Evolutionary conservation across 2,113 vertebrate species (phyloP).

Genomic region (Myrmecobius fasciatus): DNA sequence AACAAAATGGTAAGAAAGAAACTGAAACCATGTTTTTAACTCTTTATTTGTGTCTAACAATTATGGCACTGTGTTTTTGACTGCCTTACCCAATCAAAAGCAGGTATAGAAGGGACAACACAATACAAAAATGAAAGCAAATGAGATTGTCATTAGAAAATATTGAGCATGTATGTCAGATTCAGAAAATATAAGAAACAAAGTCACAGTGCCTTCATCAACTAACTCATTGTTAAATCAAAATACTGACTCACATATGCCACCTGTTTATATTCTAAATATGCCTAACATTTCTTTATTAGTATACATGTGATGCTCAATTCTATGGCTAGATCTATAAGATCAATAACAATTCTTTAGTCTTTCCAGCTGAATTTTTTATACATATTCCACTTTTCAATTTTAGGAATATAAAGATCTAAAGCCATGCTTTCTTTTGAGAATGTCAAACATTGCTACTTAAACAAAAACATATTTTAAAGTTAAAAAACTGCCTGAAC

Average conservation of each 20-base stretch:
- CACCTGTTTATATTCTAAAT: slow-evolving; percentile 36
- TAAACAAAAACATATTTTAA: slow-evolving; percentile 24
- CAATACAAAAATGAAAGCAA: slow-evolving; percentile 46
- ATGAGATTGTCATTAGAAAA: slow-evolving; percentile 25
- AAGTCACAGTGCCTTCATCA: slow-evolving; percentile 48
- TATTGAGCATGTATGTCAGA: background rate
- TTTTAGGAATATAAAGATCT: background rate
- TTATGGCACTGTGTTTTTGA: slow-evolving; percentile 69
- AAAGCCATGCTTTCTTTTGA: slow-evolving; percentile 7
- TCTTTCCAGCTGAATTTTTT: background rate
- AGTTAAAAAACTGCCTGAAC: background rate
- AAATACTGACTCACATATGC: slow-evolving; percentile 2
- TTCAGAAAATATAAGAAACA: slow-evolving; percentile 47
- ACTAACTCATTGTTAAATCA: slow-evolving; percentile 38
- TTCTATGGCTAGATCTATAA: background rate
- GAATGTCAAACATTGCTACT: background rate
- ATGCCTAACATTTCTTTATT: background rate
- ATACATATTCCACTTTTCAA: slow-evolving; percentile 9
- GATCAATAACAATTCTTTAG: background rate
- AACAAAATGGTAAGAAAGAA: slow-evolving; percentile 65
- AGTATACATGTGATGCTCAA: background rate
- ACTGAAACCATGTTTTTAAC: slow-evolving; percentile 78
- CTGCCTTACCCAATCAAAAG: slow-evolving; percentile 77
- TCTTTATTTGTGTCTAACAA: slow-evolving; percentile 73
- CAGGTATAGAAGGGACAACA: slow-evolving; percentile 65